A percentile compares a stretch with the other conserved stretches of the same genome.
Conservation (phyloP, 2,797 vertebrate genomes). For the Danio kyathit region DNA sequence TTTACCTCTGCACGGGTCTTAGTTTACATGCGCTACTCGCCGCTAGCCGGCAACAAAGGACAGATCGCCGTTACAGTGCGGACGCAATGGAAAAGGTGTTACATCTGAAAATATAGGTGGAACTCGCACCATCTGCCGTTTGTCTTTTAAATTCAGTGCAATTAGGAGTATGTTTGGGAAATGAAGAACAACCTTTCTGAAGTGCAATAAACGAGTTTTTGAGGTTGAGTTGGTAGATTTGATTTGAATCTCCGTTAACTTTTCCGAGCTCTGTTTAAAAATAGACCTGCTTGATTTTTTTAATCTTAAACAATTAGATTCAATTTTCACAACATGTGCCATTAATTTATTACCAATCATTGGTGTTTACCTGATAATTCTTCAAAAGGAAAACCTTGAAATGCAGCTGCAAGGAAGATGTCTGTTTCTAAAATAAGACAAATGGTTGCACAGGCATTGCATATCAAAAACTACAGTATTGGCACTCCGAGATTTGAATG, state of each 20-base stretch:
- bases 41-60: slow-evolving; percentile 28
- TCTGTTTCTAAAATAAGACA: slow-evolving; percentile 12
- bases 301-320: slow-evolving; percentile 7
- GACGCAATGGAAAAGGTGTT: slow-evolving; percentile 35
- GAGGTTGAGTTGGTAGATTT: slow-evolving; percentile 15
- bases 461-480: slow-evolving; percentile 30
- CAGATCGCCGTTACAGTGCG: not conserved
- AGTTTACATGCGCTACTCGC: slow-evolving; percentile 31
- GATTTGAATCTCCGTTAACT: slow-evolving; percentile 17
- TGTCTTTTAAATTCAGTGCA: slow-evolving; percentile 26
- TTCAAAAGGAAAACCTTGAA: not conserved
- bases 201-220: slow-evolving; percentile 29
- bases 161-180: slow-evolving; percentile 19
- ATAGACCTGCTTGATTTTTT: not conserved
- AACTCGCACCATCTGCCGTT: slow-evolving; percentile 25
- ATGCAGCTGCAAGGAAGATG: not conserved
- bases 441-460: slow-evolving; percentile 16
- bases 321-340: slow-evolving; percentile 2
- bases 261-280: not conserved
- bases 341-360: slow-evolving; percentile 23
- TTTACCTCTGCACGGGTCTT: slow-evolving; percentile 51
- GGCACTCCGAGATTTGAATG: slow-evolving; percentile 22
- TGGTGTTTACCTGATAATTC: slow-evolving; percentile 7
- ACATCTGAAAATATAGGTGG: slow-evolving; percentile 24
- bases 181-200: slow-evolving; percentile 28